Evolutionary conservation across 2,888 invertebrate genomes (phyloP).

Genomic region (Tenodera sinensis): DNA sequence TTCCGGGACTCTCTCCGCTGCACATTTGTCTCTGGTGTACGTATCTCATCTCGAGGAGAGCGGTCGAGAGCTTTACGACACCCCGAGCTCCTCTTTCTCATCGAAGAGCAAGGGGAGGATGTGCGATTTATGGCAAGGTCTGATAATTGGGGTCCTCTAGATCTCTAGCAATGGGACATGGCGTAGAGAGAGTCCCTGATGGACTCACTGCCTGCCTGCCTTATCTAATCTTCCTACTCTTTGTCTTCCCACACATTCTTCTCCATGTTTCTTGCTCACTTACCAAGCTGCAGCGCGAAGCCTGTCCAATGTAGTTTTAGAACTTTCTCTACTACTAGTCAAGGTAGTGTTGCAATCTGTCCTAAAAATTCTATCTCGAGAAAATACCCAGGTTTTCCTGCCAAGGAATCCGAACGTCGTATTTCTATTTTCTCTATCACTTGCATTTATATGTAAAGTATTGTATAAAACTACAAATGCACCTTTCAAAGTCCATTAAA

Average conservation of each 20-base stretch:
- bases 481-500: too few relatives aligned
- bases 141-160: background rate
- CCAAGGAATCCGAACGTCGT: too few relatives aligned
- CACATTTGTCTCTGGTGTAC: background rate
- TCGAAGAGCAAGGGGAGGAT: background rate
- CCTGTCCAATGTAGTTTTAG: too few relatives aligned
- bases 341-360: too few relatives aligned
- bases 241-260: background rate
- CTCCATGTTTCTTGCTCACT: background rate
- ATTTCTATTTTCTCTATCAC: too few relatives aligned
- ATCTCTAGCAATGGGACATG: background rate
- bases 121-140: constrained; percentile 2
- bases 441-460: too few relatives aligned
- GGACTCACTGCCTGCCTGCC: background rate
- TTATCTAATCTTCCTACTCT: background rate
- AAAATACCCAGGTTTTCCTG: too few relatives aligned
- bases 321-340: too few relatives aligned
- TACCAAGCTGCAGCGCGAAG: background rate
- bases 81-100: background rate
- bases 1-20: background rate
- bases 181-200: background rate
- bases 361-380: too few relatives aligned
- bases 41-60: background rate
- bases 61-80: background rate
- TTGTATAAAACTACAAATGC: too few relatives aligned